Evolutionary conservation across 1,140 invertebrate species (phyloP), one percentile per base, ranked within the genome.

Genomic region (Eumaeus atala): DNA sequence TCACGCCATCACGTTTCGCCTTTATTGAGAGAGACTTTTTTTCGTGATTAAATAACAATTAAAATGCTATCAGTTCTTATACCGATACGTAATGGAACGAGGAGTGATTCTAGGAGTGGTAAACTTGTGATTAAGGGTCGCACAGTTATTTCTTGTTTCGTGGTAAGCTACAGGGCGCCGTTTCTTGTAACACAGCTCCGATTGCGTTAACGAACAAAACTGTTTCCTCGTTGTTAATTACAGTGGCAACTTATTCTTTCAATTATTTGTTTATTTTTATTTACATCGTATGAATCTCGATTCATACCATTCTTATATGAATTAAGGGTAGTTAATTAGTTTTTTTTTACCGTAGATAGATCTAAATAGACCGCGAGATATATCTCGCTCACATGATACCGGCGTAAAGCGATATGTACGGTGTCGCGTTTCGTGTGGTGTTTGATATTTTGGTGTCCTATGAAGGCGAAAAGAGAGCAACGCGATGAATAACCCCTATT

Each of bases 61-160:
- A 49, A 3, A 37, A 51, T 37, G 42, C 16, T 48, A 56, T 16
- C 28, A 11, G 38, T 16, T 28, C 0, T 18, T n/a, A 34, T 34
- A 48, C n/a, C 1, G n/a, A 66, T 12, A 73, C 64, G 60, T 61
- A 64, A 71, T 68, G 51, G 12, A n/a, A n/a, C 9, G 14, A 21
- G 40, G 18, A 58, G 56, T 51, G 61, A 48, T 51, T 33, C 36
- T 53, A 54, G 57, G 54, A 58, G 42, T 18, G 54, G 48, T 54
- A 34, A 56, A 55, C 58, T 66, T 53, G 55, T 63, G 61, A 66
- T 66, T 66, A 63, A 63, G 58, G 61, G 63, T 55, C 37, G 61
- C 52, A 52, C 59, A 59, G 62, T 63, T 66, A 56, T 66, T 66
- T 66, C 61, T 66, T 61, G 64, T 63, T 66, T 62, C 55, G 52